Evolutionary conservation across 1,140 invertebrate species (phyloP).

Genomic region (Maconellicoccus hirsutus): DNA sequence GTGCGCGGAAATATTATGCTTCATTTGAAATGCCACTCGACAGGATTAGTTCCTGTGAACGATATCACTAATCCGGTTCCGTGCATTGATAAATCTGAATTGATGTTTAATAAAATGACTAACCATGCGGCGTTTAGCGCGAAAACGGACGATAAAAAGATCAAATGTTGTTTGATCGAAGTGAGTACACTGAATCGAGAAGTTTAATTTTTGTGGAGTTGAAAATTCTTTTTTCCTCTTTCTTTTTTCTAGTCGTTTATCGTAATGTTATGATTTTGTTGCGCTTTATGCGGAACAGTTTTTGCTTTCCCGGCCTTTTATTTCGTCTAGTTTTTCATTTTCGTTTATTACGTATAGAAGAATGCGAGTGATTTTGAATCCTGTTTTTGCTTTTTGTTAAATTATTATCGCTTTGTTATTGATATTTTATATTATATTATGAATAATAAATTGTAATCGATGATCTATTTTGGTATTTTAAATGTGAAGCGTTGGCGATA

Average conservation of each 20-base stretch:
- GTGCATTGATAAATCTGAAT: constrained; percentile 59
- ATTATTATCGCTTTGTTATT: no score
- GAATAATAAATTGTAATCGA: no score
- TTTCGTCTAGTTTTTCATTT: no score
- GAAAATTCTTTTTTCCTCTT: not conserved
- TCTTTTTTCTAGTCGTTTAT: not conserved
- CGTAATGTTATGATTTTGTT: not conserved
- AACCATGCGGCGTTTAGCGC: constrained; percentile 49
- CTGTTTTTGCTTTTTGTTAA: no score
- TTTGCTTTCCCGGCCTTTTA: not conserved
- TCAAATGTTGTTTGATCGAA: not conserved
- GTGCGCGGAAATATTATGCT: constrained; percentile 59
- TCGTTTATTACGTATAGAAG: no score
- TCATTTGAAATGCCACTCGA: constrained; percentile 54
- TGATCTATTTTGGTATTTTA: no score
- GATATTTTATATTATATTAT: no score
- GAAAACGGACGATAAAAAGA: not conserved
- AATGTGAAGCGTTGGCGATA: no score
- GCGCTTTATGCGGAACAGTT: not conserved
- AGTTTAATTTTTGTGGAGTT: not conserved
- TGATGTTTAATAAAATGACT: constrained; percentile 72
- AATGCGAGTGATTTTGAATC: no score
- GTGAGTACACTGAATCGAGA: not conserved
- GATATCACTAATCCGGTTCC: constrained; percentile 62
- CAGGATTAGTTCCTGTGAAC: constrained; percentile 43